phyloP scores from a whole-genome alignment of 2,888 invertebrate species.

The Sphecodes monilicornis region DNA sequence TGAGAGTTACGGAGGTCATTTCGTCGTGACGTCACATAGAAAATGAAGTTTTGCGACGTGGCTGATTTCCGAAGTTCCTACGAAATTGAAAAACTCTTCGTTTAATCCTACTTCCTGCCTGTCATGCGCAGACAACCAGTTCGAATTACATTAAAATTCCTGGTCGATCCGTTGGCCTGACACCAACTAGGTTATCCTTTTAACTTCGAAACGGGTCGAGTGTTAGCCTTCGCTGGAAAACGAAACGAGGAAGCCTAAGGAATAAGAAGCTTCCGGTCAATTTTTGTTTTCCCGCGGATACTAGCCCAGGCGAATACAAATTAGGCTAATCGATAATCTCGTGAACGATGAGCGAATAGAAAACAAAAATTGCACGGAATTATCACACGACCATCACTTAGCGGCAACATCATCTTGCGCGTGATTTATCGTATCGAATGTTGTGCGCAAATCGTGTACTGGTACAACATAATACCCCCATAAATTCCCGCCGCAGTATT shows the following conservation, averaged over 20 bases:
- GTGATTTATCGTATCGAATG: slow-evolving; percentile 54
- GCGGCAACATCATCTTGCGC: slow-evolving; percentile 52
- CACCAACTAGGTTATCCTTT: slow-evolving; percentile 54
- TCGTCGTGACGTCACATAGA: background rate
- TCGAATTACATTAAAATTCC: slow-evolving; percentile 50
- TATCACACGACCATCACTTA: slow-evolving; percentile 39
- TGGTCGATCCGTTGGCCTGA: slow-evolving; percentile 34
- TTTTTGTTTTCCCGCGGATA: slow-evolving; percentile 35
- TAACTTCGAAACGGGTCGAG: slow-evolving; percentile 30
- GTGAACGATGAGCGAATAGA: background rate
- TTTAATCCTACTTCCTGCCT: slow-evolving; percentile 20
- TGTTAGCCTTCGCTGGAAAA: background rate
- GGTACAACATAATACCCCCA: slow-evolving; percentile 54
- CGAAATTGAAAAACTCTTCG: slow-evolving; percentile 41
- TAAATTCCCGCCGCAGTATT: slow-evolving; percentile 43
- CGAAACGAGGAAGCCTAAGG: background rate
- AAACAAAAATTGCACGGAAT: background rate
- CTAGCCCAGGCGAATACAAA: slow-evolving; percentile 31
- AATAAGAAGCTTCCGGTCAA: slow-evolving; percentile 15
- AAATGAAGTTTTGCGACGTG: slow-evolving; percentile 8
- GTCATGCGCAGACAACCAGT: slow-evolving; percentile 41
- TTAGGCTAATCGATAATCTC: slow-evolving; percentile 31
- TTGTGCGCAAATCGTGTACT: slow-evolving; percentile 46
- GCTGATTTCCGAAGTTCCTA: background rate
- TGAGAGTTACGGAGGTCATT: background rate